Base-by-base conservation (phyloP, 2,113 vertebrate genomes). In the Boulengeromyrus knoepffleri region DNA sequence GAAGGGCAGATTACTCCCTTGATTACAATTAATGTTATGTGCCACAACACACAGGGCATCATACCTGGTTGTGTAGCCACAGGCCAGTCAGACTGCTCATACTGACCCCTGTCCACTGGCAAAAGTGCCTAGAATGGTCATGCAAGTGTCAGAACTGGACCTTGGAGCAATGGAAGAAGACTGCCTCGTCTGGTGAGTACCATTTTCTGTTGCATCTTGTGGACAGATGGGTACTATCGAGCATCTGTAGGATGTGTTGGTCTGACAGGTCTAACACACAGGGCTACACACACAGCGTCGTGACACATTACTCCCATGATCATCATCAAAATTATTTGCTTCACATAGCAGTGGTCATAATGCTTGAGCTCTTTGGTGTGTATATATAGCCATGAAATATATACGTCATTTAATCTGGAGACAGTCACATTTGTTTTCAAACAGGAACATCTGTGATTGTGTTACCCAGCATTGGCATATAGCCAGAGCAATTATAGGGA, bases 401-500 rank as follows among this genome's bases (percentile, higher is more conserved):
- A 31, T 31, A 66, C 89, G 49, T 70, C 88, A 91, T 90, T 88
- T 87, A 53, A 89, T 90, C 53, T 90, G 49, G 85, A 89, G 66
- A 27, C 83, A 91, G 88, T 88, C 91, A 90, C 96, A 95, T 96
- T 96, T 95, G 96, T 96, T 96, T 96, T 95, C 91, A 94, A 96
- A 95, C 93, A 95, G 94, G 95, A 96, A 95, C 95, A 96, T 95
- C 96, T 97, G 97, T 96, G 95, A 91, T n/a, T 90, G 89, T 89
- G 90, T 92, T 90, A 93, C 70, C 3, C 36, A 90, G 93, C 92
- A 93, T 95, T 96, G 96, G 96, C 94, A 94, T 95, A 95, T 90
- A 94, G 96, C 95, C 95, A 95, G 94, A 93, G 93, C 94, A 94
- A 92, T 94, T 93, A 92, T 93, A 88, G 90, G 95, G 93, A 94